Conservation (phyloP, 2,888 invertebrate species). For the Lycaena phlaeas region DNA sequence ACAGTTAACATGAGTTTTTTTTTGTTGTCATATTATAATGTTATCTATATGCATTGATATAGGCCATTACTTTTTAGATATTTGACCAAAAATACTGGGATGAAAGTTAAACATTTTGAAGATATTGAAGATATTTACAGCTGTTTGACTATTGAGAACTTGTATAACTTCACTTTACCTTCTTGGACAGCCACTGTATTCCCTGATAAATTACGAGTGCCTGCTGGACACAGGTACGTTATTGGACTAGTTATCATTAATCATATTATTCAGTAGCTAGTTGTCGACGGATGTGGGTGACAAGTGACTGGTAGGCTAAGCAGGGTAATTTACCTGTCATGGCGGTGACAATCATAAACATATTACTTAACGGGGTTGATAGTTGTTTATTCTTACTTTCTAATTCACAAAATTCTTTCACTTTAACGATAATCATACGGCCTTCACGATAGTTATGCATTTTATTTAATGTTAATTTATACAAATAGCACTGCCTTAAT, state of each 20-base stretch:
- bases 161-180: slow-evolving; percentile 77
- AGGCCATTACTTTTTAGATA: slow-evolving; percentile 53
- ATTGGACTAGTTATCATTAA: slow-evolving; percentile 19
- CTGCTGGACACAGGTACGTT: slow-evolving; percentile 73
- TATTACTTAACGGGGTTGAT: no score
- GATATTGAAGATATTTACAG: slow-evolving; percentile 77
- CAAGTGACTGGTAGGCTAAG: no score
- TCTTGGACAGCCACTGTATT: slow-evolving; percentile 78
- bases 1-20: no score
- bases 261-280: slow-evolving; percentile 1
- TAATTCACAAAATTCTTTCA: no score
- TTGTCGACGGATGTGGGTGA: no score
- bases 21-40: no score
- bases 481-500: no score
- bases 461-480: no score
- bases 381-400: no score
- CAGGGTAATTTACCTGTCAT: no score
- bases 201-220: slow-evolving; percentile 75
- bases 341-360: no score
- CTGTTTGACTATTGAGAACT: slow-evolving; percentile 77
- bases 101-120: slow-evolving; percentile 63
- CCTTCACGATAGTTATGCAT: neutral
- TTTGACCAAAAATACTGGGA: slow-evolving; percentile 76
- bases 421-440: no score
- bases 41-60: neutral